phyloP scores from a whole-genome alignment of 2,888 invertebrate species.

The Urechis unicinctus region DNA sequence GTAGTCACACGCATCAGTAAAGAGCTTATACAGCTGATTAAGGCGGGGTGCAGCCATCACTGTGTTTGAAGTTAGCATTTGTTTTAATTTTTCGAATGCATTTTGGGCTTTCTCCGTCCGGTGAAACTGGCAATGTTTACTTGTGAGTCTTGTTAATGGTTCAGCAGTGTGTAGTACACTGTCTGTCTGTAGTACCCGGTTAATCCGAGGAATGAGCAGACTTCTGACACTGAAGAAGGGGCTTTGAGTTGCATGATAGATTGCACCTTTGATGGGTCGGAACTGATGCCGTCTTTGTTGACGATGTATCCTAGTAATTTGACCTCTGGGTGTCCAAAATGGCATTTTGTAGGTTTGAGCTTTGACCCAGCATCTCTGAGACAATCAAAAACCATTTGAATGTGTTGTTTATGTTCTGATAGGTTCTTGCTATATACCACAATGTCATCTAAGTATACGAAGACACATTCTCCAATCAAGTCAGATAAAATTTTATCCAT shows the following conservation, averaged over 20 bases:
- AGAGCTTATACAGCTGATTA: too few relatives aligned
- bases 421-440: neutral
- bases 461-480: neutral
- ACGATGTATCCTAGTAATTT: neutral
- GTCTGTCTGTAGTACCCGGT: neutral
- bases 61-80: too few relatives aligned
- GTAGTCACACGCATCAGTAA: too few relatives aligned
- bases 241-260: neutral
- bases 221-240: too few relatives aligned
- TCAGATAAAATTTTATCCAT: neutral
- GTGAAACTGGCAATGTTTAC: too few relatives aligned
- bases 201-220: neutral
- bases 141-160: too few relatives aligned
- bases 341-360: neutral
- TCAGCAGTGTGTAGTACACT: too few relatives aligned
- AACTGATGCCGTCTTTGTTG: neutral
- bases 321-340: neutral
- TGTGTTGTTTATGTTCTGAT: slow-evolving; percentile 4
- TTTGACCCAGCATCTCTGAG: neutral
- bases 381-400: too few relatives aligned
- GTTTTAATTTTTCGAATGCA: too few relatives aligned
- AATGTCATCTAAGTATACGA: slow-evolving; percentile 12
- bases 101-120: too few relatives aligned
- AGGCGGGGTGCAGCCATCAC: too few relatives aligned
- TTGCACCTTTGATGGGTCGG: neutral